Evolutionary conservation across 1,140 invertebrate species (phyloP).

Genomic region (Nomia melanderi): DNA sequence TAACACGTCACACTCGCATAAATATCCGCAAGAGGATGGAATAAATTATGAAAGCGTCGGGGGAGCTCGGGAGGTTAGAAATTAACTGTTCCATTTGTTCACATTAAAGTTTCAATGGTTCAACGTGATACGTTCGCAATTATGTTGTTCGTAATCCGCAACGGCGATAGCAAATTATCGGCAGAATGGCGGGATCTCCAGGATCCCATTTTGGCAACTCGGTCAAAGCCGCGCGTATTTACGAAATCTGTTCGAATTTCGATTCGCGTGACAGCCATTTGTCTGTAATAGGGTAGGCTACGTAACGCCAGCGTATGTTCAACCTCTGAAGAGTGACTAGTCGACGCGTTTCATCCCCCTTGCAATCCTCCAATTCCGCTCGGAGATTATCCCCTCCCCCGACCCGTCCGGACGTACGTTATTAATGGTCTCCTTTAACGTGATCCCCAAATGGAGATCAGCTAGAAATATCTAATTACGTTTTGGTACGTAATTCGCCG

Average conservation of each 20-base stretch:
- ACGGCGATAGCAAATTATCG: too few relatives aligned
- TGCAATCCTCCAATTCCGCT: conserved; percentile 38
- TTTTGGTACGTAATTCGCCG: conserved; percentile 31
- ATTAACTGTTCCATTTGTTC: too few relatives aligned
- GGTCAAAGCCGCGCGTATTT: conserved; percentile 1
- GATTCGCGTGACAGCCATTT: conserved; percentile 17
- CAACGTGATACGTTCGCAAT: too few relatives aligned
- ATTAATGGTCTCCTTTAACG: conserved; percentile 46
- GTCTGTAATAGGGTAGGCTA: conserved; percentile 11
- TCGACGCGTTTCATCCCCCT: conserved; percentile 36
- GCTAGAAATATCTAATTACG: conserved; percentile 50
- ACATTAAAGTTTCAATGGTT: too few relatives aligned
- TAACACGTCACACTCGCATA: too few relatives aligned
- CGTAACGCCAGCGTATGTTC: conserved; percentile 18
- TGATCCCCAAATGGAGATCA: conserved; percentile 38
- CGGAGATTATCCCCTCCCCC: conserved; percentile 38
- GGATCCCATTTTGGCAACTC: not conserved
- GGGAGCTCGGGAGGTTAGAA: too few relatives aligned
- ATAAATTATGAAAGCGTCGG: too few relatives aligned
- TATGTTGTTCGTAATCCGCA: too few relatives aligned
- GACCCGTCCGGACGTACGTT: conserved; percentile 43
- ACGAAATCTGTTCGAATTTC: conserved; percentile 8
- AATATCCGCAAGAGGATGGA: too few relatives aligned
- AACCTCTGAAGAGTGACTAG: conserved; percentile 41
- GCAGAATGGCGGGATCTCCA: not conserved